These are phyloP conservation scores for Alethe castanea DNA, from an alignment of 2,113 vertebrate species.

Conservation along the genomic window DNA sequence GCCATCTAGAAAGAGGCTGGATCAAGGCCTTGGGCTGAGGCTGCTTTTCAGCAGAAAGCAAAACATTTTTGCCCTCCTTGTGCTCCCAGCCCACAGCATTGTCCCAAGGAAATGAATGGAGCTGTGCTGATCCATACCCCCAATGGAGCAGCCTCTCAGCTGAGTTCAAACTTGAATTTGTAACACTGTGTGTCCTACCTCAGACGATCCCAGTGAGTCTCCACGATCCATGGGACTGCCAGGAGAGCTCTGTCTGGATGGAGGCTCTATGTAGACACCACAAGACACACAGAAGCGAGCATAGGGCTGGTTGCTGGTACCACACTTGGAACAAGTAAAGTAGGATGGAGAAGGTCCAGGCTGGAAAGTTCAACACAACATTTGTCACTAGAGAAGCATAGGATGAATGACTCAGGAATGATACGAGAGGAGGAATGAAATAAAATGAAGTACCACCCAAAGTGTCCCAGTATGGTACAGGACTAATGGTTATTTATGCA, in stretches of 20 bases:
- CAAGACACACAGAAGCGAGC: slow-evolving; percentile 83
- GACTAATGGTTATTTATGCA: background rate
- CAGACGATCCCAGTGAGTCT: background rate
- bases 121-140: accelerated
- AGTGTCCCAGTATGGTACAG: background rate
- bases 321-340: slow-evolving; percentile 80
- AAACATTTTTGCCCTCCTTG: background rate
- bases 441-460: background rate
- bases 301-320: slow-evolving; percentile 73
- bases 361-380: slow-evolving; percentile 63
- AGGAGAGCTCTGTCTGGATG: background rate
- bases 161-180: background rate
- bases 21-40: background rate
- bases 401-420: background rate
- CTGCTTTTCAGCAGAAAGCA: background rate
- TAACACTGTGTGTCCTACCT: slow-evolving; percentile 37
- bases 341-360: slow-evolving; percentile 50
- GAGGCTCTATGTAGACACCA: slow-evolving; percentile 75
- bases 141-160: background rate
- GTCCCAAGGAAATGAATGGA: background rate
- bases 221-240: background rate
- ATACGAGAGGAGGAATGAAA: background rate
- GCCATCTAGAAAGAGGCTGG: background rate
- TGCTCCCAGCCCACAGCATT: background rate
- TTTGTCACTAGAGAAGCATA: background rate